phyloP scores from a whole-genome alignment of 2,113 vertebrate species.

The Festucalex cinctus region DNA sequence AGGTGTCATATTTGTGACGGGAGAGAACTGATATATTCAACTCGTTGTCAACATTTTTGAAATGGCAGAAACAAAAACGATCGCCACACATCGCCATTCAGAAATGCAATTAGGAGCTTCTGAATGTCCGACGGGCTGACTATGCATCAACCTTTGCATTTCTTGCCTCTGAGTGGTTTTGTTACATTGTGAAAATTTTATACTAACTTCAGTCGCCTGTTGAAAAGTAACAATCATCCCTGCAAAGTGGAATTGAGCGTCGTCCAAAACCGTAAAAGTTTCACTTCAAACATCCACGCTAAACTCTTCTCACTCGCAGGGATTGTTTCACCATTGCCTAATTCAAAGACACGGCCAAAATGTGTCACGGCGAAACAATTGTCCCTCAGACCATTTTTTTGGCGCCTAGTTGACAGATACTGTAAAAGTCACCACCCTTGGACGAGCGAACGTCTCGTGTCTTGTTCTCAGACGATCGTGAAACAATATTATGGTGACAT shows the following conservation, averaged over 20 bases:
- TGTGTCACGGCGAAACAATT: conserved; percentile 58
- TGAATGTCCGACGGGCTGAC: too few species aligned
- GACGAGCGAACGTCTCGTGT: conserved; percentile 50
- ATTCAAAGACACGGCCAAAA: conserved; percentile 52
- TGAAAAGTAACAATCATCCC: too few species aligned
- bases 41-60: too few species aligned
- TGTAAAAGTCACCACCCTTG: conserved; percentile 55
- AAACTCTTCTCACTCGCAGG: conserved; percentile 51
- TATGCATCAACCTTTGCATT: too few species aligned
- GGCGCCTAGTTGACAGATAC: conserved; percentile 49
- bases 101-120: too few species aligned
- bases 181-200: not conserved
- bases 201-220: not conserved
- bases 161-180: too few species aligned
- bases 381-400: conserved; percentile 49
- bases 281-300: conserved; percentile 42
- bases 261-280: not conserved
- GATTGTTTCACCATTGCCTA: conserved; percentile 52
- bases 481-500: conserved; percentile 64
- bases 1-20: too few species aligned
- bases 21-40: too few species aligned
- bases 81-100: too few species aligned
- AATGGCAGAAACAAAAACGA: too few species aligned
- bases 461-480: conserved; percentile 32
- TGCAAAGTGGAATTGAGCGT: conserved; percentile 21